Conservation (phyloP, 2,888 invertebrate species). For the Frankliniella intonsa region DNA sequence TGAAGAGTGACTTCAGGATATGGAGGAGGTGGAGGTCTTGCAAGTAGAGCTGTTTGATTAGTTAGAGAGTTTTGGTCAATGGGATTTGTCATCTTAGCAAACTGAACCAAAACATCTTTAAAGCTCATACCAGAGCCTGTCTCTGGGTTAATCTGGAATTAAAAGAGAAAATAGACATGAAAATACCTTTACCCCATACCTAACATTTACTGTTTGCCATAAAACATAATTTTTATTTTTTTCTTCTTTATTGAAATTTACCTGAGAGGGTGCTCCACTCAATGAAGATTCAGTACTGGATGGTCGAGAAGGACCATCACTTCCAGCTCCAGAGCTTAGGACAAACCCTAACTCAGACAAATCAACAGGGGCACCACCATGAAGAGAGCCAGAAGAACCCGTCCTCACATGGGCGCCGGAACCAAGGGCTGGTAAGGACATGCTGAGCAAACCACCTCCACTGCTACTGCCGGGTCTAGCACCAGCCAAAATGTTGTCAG, state of each 20-base stretch:
- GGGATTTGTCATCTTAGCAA: conserved; percentile 56
- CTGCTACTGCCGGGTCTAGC: background rate
- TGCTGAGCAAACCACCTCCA: conserved; percentile 38
- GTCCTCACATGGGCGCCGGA: conserved; percentile 48
- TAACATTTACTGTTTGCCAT: too few species aligned
- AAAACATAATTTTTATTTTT: too few species aligned
- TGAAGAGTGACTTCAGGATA: conserved; percentile 76
- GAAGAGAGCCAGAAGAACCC: conserved; percentile 29
- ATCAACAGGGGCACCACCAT: background rate
- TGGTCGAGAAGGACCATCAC: conserved; percentile 46
- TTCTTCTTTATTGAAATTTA: conserved; percentile 34
- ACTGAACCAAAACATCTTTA: conserved; percentile 71
- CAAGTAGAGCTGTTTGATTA: conserved; percentile 43
- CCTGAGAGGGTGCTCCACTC: conserved; percentile 45
- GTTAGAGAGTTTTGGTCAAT: conserved; percentile 44
- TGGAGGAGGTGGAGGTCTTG: conserved; percentile 55
- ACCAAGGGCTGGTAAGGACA: conserved; percentile 48
- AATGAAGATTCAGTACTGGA: conserved; percentile 54
- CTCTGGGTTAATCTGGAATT: background rate
- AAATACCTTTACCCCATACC: too few species aligned
- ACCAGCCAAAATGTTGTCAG: background rate
- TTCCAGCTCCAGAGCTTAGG: conserved; percentile 9
- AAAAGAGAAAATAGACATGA: background rate
- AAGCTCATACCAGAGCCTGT: conserved; percentile 51
- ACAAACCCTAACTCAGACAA: conserved; percentile 2